These are phyloP conservation scores for Acridotheres tristis DNA, from an alignment of 2,797 vertebrate genomes.

Conservation along the genomic window DNA sequence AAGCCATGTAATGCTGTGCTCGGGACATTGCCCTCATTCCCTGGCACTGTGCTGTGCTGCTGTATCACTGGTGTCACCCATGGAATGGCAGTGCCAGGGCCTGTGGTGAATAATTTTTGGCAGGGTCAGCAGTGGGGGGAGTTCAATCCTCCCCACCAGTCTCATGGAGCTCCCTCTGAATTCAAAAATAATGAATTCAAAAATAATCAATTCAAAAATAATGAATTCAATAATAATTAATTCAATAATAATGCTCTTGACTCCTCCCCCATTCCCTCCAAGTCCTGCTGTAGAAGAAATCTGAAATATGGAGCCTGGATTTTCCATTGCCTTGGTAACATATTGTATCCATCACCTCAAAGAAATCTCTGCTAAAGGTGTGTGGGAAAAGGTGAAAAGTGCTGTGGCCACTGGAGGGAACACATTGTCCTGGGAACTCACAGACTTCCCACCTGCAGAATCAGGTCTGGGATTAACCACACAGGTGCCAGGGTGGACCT, in stretches of 20 bases:
- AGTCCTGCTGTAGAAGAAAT: not conserved
- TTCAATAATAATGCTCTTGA: not conserved
- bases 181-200: not conserved
- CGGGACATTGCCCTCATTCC: rapidly evolving
- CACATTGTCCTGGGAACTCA: not conserved
- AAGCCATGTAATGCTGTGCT: rapidly evolving
- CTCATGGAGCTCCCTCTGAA: not conserved
- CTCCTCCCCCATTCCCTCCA: not conserved
- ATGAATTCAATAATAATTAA: not conserved
- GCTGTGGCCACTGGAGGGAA: not conserved
- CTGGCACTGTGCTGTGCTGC: not conserved
- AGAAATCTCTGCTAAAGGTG: not conserved
- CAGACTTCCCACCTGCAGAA: not conserved
- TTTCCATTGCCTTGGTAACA: not conserved
- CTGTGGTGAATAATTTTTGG: not conserved
- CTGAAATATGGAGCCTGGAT: not conserved
- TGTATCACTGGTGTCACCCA: not conserved
- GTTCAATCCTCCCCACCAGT: not conserved
- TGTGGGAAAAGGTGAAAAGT: not conserved
- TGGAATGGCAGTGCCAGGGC: not conserved
- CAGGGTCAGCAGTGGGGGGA: not conserved
- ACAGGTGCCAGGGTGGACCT: not conserved
- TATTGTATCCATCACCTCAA: not conserved
- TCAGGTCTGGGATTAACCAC: not conserved
- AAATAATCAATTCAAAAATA: not conserved